Evolutionary conservation across 92 coral and sea anemone species (phyloP).

Genomic region (Nematostella vectensis): DNA sequence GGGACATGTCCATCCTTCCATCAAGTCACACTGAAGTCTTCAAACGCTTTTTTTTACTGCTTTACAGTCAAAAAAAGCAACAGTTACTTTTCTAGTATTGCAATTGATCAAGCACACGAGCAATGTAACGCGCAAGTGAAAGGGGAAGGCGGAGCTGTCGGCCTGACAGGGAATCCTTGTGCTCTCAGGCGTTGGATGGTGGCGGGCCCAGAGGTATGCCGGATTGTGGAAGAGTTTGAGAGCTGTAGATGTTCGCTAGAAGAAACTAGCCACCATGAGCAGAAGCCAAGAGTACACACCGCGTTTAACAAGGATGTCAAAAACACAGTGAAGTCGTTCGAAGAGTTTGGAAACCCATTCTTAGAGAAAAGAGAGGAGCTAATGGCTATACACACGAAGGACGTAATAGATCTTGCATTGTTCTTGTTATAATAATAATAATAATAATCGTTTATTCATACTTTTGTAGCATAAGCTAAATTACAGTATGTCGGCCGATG

Average conservation of each 20-base stretch:
- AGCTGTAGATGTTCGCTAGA: neutral
- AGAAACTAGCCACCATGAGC: neutral
- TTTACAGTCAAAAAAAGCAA: too few species aligned
- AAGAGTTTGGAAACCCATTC: constrained; percentile 10
- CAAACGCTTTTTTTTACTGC: too few species aligned
- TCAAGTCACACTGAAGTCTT: too few species aligned
- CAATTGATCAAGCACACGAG: neutral
- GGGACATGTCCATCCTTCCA: too few species aligned
- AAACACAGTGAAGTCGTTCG: neutral
- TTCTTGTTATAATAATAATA: too few species aligned
- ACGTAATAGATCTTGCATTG: constrained; percentile 22
- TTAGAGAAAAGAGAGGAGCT: constrained; percentile 8
- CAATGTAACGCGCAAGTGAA: neutral
- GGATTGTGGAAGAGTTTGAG: neutral
- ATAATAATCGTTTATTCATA: too few species aligned
- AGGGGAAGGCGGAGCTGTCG: neutral
- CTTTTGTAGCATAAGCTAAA: too few species aligned
- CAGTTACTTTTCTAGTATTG: neutral
- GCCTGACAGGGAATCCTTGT: neutral
- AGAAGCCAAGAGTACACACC: neutral
- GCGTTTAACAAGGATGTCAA: neutral
- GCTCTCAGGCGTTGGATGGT: neutral
- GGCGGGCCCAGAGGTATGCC: neutral
- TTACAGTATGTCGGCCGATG: too few species aligned
- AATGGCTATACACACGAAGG: constrained; percentile 13